Conservation (phyloP, 1,140 invertebrate genomes). For the Neelides sp. region DNA sequence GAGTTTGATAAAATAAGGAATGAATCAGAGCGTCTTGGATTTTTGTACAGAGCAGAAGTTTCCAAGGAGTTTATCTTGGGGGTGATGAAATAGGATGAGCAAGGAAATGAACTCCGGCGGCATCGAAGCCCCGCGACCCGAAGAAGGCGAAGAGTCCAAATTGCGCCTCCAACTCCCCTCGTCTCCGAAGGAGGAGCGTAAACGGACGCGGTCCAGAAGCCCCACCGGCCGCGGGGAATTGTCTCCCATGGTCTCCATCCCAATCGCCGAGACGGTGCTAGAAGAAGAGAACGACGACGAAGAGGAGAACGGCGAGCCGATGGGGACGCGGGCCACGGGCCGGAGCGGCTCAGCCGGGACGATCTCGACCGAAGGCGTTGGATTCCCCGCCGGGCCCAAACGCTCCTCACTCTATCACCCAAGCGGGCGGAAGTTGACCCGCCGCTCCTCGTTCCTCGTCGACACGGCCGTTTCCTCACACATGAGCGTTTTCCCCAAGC, state of each 20-base stretch:
- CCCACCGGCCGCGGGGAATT: constrained; percentile 2
- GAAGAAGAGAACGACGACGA: constrained; percentile 13
- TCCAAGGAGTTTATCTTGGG: too few species aligned
- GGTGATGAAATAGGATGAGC: too few species aligned
- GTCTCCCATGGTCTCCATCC: background rate
- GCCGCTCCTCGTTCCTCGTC: constrained; percentile 26
- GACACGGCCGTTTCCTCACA: constrained; percentile 23
- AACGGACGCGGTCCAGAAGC: background rate
- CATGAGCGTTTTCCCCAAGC: constrained; percentile 22
- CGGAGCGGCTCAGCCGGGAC: constrained; percentile 21
- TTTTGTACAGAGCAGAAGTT: too few species aligned
- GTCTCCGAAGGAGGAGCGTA: background rate
- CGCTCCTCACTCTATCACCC: constrained; percentile 21
- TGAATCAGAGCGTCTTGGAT: too few species aligned
- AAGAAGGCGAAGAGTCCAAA: constrained; percentile 5
- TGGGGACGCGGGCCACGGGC: background rate
- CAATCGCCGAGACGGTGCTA: constrained; percentile 1
- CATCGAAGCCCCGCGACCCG: too few species aligned
- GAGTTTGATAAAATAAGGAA: too few species aligned
- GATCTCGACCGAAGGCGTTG: constrained; percentile 1
- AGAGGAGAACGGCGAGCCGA: constrained; percentile 4
- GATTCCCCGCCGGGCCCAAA: constrained; percentile 10
- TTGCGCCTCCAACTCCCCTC: background rate
- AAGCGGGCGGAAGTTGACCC: constrained; percentile 18
- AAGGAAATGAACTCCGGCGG: too few species aligned